phyloP scores from a whole-genome alignment of 2,797 vertebrate species.

The Chaunax sp. region DNA sequence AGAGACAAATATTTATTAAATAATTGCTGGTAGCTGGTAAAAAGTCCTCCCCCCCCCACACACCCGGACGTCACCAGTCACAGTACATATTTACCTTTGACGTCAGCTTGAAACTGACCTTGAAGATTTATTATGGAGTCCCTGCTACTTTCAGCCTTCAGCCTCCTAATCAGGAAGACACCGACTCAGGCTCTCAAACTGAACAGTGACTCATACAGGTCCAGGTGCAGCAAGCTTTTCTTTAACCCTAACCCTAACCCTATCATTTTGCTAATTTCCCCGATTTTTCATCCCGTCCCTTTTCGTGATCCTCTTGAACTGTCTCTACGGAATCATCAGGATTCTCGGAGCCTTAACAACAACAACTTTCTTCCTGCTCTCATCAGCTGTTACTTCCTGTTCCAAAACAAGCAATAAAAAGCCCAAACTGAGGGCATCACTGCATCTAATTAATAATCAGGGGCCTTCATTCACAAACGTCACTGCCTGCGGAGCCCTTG shows the following conservation, averaged over 20 bases:
- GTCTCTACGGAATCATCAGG: too few species aligned
- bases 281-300: too few species aligned
- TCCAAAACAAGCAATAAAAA: slow-evolving; percentile 11
- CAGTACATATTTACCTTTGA: slow-evolving; percentile 35
- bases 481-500: too few species aligned
- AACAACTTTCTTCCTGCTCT: slow-evolving; percentile 1
- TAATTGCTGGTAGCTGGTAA: too few species aligned
- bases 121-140: slow-evolving; percentile 31
- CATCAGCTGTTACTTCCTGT: not conserved
- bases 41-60: too few species aligned
- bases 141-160: not conserved
- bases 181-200: slow-evolving; percentile 20
- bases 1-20: too few species aligned
- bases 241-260: too few species aligned
- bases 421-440: slow-evolving; percentile 1
- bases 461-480: not conserved
- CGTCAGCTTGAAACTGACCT: slow-evolving; percentile 12
- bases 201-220: slow-evolving; percentile 22
- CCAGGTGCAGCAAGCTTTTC: slow-evolving; percentile 3
- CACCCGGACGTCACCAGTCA: not conserved
- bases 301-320: too few species aligned
- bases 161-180: slow-evolving; percentile 3
- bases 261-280: too few species aligned
- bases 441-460: slow-evolving; percentile 5
- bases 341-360: too few species aligned